Conservation (phyloP, 2,113 vertebrate genomes). For the Montifringilla adamsi region DNA sequence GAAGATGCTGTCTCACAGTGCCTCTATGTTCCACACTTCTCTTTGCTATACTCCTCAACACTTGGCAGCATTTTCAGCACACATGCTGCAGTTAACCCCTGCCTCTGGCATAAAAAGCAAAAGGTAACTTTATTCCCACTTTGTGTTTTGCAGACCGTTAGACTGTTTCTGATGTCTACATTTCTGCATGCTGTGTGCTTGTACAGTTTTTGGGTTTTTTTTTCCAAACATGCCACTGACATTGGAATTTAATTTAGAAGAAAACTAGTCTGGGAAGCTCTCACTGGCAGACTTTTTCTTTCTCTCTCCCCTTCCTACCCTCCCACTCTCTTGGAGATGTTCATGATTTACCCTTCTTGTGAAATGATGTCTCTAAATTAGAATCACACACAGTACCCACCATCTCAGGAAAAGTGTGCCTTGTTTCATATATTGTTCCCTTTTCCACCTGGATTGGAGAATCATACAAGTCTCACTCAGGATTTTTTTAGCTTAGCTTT, state of each 20-base stretch:
- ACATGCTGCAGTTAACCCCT: not conserved
- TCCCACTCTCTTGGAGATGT: constrained; percentile 34
- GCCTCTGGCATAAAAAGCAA: not conserved
- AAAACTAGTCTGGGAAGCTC: not conserved
- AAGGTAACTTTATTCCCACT: not conserved
- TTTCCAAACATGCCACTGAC: not conserved
- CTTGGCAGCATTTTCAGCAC: constrained; percentile 33
- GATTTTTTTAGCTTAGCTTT: not conserved
- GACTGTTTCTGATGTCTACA: not conserved
- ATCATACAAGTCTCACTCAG: not conserved
- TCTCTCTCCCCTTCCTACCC: not conserved
- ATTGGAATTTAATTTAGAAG: constrained; percentile 10
- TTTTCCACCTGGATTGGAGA: constrained; percentile 15
- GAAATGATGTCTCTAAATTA: constrained; percentile 11
- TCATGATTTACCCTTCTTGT: constrained; percentile 14
- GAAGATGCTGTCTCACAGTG: constrained; percentile 40
- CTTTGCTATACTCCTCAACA: not conserved
- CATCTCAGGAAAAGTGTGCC: not conserved
- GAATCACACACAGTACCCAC: not conserved
- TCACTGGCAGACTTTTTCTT: constrained; percentile 7
- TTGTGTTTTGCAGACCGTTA: not conserved
- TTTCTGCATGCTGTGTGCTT: not conserved
- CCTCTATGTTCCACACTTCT: constrained; percentile 16
- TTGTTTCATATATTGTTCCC: constrained; percentile 13
- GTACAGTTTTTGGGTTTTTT: not conserved